These are phyloP conservation scores for Pherbina coryleti DNA, from an alignment of 2,888 invertebrate genomes.

Conservation along the genomic window DNA sequence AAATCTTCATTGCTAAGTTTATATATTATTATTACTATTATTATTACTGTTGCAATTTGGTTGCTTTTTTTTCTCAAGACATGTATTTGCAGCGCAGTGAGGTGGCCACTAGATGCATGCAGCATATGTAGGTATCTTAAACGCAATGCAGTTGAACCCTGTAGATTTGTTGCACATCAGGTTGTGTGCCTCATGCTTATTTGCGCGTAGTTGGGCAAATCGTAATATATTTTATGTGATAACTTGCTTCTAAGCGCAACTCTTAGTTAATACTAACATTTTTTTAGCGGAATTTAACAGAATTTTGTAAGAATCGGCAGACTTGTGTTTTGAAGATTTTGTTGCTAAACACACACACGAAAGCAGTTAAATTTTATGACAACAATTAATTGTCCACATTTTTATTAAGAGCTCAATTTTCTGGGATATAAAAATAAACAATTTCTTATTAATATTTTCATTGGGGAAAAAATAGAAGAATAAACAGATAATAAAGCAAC, in stretches of 20 bases:
- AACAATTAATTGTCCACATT: not conserved
- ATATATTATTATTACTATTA: no score
- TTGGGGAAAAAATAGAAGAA: no score
- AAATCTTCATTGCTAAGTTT: constrained; percentile 23
- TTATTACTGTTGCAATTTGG: not conserved
- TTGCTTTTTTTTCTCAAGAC: not conserved
- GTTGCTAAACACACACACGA: not conserved
- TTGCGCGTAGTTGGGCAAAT: not conserved
- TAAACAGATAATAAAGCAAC: no score
- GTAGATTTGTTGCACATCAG: not conserved
- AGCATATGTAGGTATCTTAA: not conserved
- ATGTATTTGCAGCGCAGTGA: not conserved
- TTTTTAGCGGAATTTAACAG: not conserved
- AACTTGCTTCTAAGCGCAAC: not conserved
- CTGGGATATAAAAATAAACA: not conserved
- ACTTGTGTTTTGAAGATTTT: not conserved
- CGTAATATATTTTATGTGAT: not conserved
- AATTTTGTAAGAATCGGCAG: not conserved
- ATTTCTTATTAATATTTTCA: not conserved
- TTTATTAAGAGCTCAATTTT: not conserved
- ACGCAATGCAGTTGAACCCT: not conserved
- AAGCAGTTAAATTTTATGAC: not conserved
- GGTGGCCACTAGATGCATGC: not conserved
- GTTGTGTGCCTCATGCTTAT: not conserved
- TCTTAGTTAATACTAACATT: not conserved